Evolutionary conservation across 2,113 vertebrate species (phyloP).

Genomic region (Gallinago undulata): DNA sequence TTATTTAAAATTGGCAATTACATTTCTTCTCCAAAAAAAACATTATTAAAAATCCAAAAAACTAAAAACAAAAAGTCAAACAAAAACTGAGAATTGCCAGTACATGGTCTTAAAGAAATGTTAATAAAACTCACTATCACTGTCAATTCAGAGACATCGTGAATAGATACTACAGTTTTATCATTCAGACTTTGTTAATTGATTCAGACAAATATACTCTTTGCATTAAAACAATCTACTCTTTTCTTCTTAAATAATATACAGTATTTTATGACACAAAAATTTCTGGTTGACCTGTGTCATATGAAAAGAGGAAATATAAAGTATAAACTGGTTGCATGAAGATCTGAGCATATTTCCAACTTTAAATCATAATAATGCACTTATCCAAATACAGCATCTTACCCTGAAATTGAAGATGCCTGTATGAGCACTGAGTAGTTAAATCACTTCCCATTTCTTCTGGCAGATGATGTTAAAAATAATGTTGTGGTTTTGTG

Average conservation of each 20-base stretch:
- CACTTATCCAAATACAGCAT: not conserved
- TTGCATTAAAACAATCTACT: not conserved
- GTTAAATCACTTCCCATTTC: not conserved
- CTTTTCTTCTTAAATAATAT: not conserved
- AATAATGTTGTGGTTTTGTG: not conserved
- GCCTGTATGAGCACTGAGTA: not conserved
- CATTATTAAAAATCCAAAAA: not conserved
- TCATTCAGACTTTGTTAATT: not conserved
- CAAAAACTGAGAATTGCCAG: not conserved
- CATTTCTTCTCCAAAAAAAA: not conserved
- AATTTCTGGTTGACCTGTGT: not conserved
- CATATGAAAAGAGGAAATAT: rapidly evolving
- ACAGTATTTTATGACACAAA: not conserved
- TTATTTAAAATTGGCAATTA: not conserved
- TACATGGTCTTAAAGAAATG: not conserved
- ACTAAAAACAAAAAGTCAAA: no score
- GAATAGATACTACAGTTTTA: not conserved
- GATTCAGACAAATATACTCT: not conserved
- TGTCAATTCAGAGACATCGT: not conserved
- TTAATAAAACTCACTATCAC: not conserved
- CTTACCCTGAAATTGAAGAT: not conserved
- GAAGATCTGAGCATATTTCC: not conserved
- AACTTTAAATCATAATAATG: not conserved
- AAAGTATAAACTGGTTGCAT: not conserved
- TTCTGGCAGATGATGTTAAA: not conserved